These are phyloP conservation scores for Callorhinus ursinus DNA, from an alignment of 2,113 vertebrate genomes.

Conservation along the genomic window DNA sequence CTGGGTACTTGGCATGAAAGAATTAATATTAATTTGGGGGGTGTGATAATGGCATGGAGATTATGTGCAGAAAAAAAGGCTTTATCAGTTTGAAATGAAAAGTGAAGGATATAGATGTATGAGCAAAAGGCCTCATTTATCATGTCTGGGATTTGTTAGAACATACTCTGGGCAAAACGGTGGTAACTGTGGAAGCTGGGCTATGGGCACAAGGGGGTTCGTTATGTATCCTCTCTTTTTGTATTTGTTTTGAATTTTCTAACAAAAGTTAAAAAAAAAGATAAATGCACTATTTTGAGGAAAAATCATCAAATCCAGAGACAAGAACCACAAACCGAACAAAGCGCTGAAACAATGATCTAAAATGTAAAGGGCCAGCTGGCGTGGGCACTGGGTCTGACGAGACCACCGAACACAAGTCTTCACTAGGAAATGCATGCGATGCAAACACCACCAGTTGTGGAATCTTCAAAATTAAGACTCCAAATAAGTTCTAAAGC, in stretches of 20 bases:
- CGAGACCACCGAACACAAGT: background rate
- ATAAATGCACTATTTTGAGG: background rate
- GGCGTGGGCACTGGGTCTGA: background rate
- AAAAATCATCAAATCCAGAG: constrained; percentile 15
- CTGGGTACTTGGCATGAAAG: background rate
- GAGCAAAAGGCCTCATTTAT: background rate
- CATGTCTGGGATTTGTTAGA: background rate
- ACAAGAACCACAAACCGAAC: background rate
- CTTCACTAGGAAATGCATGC: background rate
- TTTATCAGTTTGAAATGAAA: background rate
- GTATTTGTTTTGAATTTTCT: background rate
- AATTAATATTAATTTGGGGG: background rate
- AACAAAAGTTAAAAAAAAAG: background rate
- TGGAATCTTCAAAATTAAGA: background rate
- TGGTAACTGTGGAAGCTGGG: background rate
- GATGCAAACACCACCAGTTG: background rate
- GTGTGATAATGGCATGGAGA: background rate
- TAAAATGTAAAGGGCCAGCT: background rate
- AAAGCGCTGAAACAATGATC: background rate
- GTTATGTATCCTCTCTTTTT: background rate
- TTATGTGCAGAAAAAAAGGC: background rate
- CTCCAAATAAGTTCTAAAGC: constrained; percentile 26
- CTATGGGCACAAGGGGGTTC: background rate
- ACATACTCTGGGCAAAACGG: background rate
- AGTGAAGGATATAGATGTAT: background rate